Percentiles rank a stretch among this genome's conserved stretches.
These are phyloP conservation scores for Harpagifer antarcticus DNA, from an alignment of 2,797 vertebrate genomes.

Conservation along the genomic window DNA sequence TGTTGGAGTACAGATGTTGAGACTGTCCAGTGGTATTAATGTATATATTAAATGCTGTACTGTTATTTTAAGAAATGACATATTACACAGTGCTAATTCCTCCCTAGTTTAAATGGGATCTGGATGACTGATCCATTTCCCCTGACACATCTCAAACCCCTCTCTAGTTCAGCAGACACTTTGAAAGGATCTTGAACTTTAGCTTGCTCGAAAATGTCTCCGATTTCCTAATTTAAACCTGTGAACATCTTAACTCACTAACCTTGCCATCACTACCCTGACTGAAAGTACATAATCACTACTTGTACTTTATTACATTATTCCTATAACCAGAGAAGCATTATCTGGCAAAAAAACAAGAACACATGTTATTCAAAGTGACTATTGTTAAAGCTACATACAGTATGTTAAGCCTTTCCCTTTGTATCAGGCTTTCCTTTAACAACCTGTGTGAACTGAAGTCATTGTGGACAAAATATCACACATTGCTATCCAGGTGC, in stretches of 20 bases:
- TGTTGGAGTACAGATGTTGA: conserved; percentile 37
- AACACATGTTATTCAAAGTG: background rate
- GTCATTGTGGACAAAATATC: background rate
- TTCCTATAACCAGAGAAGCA: background rate
- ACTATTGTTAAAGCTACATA: conserved; percentile 16
- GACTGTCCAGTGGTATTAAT: conserved; percentile 54
- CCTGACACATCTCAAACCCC: conserved; percentile 36
- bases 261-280: background rate
- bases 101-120: conserved; percentile 20
- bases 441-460: background rate
- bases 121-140: conserved; percentile 21
- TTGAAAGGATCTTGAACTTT: background rate
- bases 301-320: conserved; percentile 7
- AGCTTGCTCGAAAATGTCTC: background rate
- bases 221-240: conserved; percentile 14
- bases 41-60: conserved; percentile 30
- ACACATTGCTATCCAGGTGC: conserved; percentile 6
- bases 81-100: conserved; percentile 51
- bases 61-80: conserved; percentile 32
- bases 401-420: conserved; percentile 24
- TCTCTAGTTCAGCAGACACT: conserved; percentile 13
- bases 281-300: conserved; percentile 8
- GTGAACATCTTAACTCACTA: background rate
- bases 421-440: background rate
- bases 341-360: conserved; percentile 3